Percentiles rank a stretch among this genome's conserved stretches.
These are phyloP conservation scores for Pomacea canaliculata DNA, from an alignment of 2,888 invertebrate genomes.

Conservation along the genomic window DNA sequence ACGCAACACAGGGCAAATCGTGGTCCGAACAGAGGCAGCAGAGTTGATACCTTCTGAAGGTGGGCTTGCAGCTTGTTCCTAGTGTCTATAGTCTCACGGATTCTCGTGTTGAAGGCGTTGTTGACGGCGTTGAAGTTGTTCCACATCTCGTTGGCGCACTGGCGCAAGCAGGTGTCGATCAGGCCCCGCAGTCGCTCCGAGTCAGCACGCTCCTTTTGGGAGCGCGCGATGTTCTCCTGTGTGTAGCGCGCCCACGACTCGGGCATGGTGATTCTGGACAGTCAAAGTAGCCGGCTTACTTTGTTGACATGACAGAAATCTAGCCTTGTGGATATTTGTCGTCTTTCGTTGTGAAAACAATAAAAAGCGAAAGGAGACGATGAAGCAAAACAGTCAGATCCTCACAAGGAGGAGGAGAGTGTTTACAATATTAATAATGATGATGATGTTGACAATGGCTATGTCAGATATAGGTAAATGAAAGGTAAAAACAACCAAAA, in stretches of 20 bases:
- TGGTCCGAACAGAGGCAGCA: too few species aligned
- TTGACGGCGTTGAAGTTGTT: slow-evolving; percentile 70
- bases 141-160: slow-evolving; percentile 70
- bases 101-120: slow-evolving; percentile 66
- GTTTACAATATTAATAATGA: too few species aligned
- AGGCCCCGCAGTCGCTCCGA: slow-evolving; percentile 67
- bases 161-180: slow-evolving; percentile 66
- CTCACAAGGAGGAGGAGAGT: too few species aligned
- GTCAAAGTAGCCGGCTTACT: background rate
- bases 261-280: slow-evolving; percentile 78
- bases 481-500: too few species aligned
- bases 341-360: background rate
- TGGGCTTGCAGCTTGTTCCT: slow-evolving; percentile 70
- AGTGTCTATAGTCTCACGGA: slow-evolving; percentile 68
- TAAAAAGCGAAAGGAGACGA: background rate
- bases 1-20: too few species aligned
- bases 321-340: too few species aligned
- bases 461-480: too few species aligned
- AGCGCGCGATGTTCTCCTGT: slow-evolving; percentile 69
- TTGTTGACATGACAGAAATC: background rate
- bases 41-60: slow-evolving; percentile 61
- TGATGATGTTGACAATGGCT: too few species aligned
- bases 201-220: slow-evolving; percentile 67
- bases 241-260: slow-evolving; percentile 69
- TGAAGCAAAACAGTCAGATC: background rate